Evolutionary conservation across 2,113 vertebrate species (phyloP).

Genomic region (Heterotilapia buettikoferi): DNA sequence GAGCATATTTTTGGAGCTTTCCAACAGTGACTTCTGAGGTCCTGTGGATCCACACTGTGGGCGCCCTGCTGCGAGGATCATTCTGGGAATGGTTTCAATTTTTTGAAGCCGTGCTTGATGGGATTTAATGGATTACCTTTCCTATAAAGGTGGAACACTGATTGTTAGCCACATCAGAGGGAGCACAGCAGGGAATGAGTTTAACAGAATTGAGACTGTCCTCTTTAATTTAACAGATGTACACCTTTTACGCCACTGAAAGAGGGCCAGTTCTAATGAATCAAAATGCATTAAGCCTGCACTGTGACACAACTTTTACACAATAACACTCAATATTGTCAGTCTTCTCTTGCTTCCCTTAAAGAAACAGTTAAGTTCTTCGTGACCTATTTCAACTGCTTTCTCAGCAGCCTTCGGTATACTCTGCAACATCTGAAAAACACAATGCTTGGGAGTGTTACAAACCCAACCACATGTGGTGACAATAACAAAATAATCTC

Average conservation of each 20-base stretch:
- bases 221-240: not conserved
- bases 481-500: slow-evolving; percentile 21
- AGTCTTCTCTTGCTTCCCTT: not conserved
- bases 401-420: not conserved
- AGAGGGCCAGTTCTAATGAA: not conserved
- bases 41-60: not conserved
- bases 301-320: not conserved
- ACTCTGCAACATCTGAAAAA: not conserved
- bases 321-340: not conserved
- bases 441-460: not conserved
- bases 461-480: not conserved
- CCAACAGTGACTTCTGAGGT: not conserved
- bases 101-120: slow-evolving; percentile 19
- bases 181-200: not conserved
- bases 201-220: not conserved
- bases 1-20: slow-evolving; percentile 19
- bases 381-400: not conserved
- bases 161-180: not conserved
- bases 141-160: slow-evolving; percentile 2
- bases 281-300: not conserved
- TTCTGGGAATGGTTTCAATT: slow-evolving; percentile 15
- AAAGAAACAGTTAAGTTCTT: not conserved
- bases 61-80: not conserved
- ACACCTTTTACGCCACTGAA: not conserved
- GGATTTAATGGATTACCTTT: slow-evolving; percentile 13